Evolutionary conservation across 2,113 vertebrate genomes (phyloP), one percentile per base, ranked within the genome.

Genomic region (Rhinogobius similis): DNA sequence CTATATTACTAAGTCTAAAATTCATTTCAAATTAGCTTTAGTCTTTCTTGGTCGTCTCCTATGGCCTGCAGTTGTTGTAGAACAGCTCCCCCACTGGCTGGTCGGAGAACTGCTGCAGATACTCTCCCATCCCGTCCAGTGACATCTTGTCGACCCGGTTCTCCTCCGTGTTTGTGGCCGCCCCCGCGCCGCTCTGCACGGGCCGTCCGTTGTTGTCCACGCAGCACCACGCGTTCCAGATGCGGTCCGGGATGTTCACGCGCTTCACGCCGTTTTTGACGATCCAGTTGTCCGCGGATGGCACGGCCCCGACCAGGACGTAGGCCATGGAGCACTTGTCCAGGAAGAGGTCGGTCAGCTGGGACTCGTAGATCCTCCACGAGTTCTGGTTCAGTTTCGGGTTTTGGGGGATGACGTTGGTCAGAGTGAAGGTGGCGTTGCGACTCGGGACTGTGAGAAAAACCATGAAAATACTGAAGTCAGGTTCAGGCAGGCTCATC

Each of bases 221-320:
- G 16, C 92, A 94, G 86, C 92, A 94, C 86, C 88, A 90, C 12
- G 91, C 91, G 0, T 91, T 93, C 92, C 93, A 94, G 3, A 94
- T 10, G 73, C 90, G 90, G 48, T 93, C 87, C 1, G 92, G 91
- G 71, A 94, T 89, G 72, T 92, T 94, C 70, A 94, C 90, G 0
- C 92, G 83, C 65, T 77, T 88, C 52, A 90, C 71, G 1, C 88
- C 88, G 73, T 93, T 91, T 78, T 92, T 93, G 67, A 91, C 62
- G 20, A 93, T 92, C 91, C 91, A 93, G 76, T 89, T 87, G 76
- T 86, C 59, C 21, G 44, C 70, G 1, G 91, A 93, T 4, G 91
- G 91, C 48, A 93, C 24, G 9, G 88, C 89, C 1, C 92, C 93
- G 0, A 92, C 92, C 86, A 93, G 76, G 69, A 93, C 88, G 1